A percentile compares a stretch with the other conserved stretches of the same genome.
These are phyloP conservation scores for Oncorhynchus kisutch DNA, from an alignment of 2,113 vertebrate genomes.

Conservation along the genomic window DNA sequence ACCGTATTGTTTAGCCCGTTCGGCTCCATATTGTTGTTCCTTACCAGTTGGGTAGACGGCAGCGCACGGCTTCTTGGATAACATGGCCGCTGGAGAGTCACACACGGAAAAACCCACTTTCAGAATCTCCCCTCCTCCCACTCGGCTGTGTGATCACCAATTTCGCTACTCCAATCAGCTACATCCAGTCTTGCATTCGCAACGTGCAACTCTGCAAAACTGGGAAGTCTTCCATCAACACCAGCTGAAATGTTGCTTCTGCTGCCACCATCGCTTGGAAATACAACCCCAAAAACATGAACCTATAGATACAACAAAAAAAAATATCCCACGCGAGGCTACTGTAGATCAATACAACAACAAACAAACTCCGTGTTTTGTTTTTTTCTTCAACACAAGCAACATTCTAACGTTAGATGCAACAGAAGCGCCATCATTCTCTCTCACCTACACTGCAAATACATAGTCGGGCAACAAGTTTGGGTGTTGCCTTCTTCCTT, in stretches of 20 bases:
- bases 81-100: conserved; percentile 90
- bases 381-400: neutral
- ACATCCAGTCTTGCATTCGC: conserved; percentile 58
- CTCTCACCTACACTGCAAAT: neutral
- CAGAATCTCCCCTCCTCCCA: conserved; percentile 73
- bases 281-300: neutral
- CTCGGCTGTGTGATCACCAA: conserved; percentile 66
- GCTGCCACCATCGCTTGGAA: conserved; percentile 34
- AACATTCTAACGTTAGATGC: conserved; percentile 2
- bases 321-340: conserved; percentile 1
- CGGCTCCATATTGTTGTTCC: conserved; percentile 47
- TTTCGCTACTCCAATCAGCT: conserved; percentile 73
- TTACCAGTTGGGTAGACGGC: conserved; percentile 86
- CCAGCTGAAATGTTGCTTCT: conserved; percentile 8
- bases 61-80: conserved; percentile 91
- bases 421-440: neutral
- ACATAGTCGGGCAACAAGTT: conserved; percentile 22
- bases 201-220: conserved; percentile 12
- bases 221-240: conserved; percentile 30
- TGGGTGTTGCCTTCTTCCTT: conserved; percentile 38
- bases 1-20: conserved; percentile 10
- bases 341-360: neutral
- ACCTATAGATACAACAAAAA: neutral
- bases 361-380: neutral
- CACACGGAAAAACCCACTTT: conserved; percentile 70